phyloP scores from a whole-genome alignment of 2,888 invertebrate species.

The Drosophila cognata region DNA sequence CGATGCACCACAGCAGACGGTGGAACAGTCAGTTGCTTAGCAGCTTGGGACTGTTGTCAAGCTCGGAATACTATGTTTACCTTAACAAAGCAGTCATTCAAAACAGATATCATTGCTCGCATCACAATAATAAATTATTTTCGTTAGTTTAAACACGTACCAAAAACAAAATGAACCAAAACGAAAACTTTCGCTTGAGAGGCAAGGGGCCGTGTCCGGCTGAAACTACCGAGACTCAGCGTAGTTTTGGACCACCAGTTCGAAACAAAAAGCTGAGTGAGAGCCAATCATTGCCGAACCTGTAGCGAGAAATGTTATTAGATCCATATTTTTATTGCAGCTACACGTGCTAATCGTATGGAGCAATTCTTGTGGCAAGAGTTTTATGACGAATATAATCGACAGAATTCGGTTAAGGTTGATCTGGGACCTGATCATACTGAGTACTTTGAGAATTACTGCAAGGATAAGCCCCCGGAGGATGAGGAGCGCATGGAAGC shows the following conservation, averaged over 20 bases:
- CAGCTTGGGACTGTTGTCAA: constrained; percentile 27
- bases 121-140: constrained; percentile 63
- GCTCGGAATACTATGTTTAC: constrained; percentile 35
- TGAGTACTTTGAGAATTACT: constrained; percentile 82
- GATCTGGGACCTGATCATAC: constrained; percentile 58
- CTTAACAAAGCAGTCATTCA: constrained; percentile 36
- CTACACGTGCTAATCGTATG: constrained; percentile 75
- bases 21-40: constrained; percentile 56
- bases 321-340: constrained; percentile 45
- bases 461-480: constrained; percentile 67
- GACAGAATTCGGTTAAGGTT: constrained; percentile 47
- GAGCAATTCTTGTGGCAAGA: constrained; percentile 83
- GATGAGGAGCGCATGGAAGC: constrained; percentile 67
- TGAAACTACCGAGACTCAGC: constrained; percentile 57
- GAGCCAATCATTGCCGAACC: not conserved
- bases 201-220: constrained; percentile 42
- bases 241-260: constrained; percentile 65
- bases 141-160: constrained; percentile 30
- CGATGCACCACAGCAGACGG: constrained; percentile 22
- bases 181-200: constrained; percentile 42
- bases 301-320: not conserved
- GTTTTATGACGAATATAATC: constrained; percentile 81
- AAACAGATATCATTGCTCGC: constrained; percentile 22
- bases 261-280: constrained; percentile 74
- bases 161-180: constrained; percentile 18